These are phyloP conservation scores for Halichoerus grypus DNA, from an alignment of 2,113 vertebrate species.

Conservation along the genomic window DNA sequence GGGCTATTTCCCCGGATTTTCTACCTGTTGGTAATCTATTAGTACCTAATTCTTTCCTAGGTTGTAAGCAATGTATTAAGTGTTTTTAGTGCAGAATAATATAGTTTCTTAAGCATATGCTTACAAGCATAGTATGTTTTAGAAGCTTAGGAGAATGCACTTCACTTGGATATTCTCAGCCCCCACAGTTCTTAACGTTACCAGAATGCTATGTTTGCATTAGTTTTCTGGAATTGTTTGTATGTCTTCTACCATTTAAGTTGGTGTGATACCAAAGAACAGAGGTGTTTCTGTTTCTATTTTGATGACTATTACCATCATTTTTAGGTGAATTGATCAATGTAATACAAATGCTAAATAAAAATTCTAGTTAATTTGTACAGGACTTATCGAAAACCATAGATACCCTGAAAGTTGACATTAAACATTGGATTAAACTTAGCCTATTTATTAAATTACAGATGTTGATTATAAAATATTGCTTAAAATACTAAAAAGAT, in stretches of 20 bases:
- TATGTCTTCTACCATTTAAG: conserved; percentile 7
- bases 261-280: not conserved
- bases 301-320: not conserved
- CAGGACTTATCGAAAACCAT: conserved; percentile 12
- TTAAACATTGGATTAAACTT: not conserved
- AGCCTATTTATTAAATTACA: not conserved
- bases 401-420: conserved; percentile 19
- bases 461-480: conserved; percentile 47
- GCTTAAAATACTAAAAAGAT: conserved; percentile 12
- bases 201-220: not conserved
- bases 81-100: conserved; percentile 2
- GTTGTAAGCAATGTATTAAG: not conserved
- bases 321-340: conserved; percentile 13
- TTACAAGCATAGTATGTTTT: not conserved
- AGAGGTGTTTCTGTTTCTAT: conserved; percentile 31
- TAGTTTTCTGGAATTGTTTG: conserved; percentile 10
- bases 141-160: not conserved
- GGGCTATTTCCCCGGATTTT: not conserved
- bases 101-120: not conserved
- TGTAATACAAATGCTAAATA: conserved; percentile 31
- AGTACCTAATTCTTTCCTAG: conserved; percentile 25
- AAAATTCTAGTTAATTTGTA: conserved; percentile 12
- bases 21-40: not conserved
- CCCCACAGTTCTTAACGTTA: not conserved
- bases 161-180: not conserved